Conservation (phyloP, 2,113 vertebrate species). For the Planiliza haematocheilus region DNA sequence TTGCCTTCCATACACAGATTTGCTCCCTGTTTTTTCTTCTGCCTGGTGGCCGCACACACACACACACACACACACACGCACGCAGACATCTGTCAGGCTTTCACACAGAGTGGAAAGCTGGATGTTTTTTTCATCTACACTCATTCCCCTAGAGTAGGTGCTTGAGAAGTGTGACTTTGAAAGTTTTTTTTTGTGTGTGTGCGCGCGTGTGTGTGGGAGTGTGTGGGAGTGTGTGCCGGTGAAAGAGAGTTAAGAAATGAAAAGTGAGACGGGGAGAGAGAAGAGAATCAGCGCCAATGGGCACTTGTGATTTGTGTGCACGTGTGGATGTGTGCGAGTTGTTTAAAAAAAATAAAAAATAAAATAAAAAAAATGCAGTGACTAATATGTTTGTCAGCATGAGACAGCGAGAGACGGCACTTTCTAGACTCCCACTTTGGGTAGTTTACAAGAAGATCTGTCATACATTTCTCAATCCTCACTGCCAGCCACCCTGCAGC, state of each 20-base stretch:
- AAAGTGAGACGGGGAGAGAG: constrained; percentile 15
- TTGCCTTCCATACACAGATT: constrained; percentile 37
- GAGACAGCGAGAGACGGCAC: constrained; percentile 57
- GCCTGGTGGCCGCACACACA: constrained; percentile 44
- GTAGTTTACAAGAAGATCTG: constrained; percentile 73
- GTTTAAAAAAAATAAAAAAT: not conserved
- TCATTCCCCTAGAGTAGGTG: constrained; percentile 71
- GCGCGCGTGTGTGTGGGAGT: no score
- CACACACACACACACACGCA: constrained; percentile 46
- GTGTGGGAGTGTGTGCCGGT: constrained; percentile 57
- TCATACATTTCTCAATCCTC: constrained; percentile 69
- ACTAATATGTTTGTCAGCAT: constrained; percentile 75
- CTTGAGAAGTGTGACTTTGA: constrained; percentile 76
- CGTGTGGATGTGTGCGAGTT: not conserved
- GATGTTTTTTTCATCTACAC: constrained; percentile 69
- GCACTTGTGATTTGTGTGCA: constrained; percentile 18
- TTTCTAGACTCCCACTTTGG: constrained; percentile 63
- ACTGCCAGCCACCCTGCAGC: constrained; percentile 65
- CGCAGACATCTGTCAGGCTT: constrained; percentile 71
- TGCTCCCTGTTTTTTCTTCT: constrained; percentile 13
- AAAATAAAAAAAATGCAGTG: constrained; percentile 31
- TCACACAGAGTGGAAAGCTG: constrained; percentile 67
- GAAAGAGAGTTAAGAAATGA: constrained; percentile 37
- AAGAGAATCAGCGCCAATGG: constrained; percentile 37
- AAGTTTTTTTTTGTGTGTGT: constrained; percentile 47